phyloP scores from a whole-genome alignment of 2,113 vertebrate species.

The Cairina moschata region DNA sequence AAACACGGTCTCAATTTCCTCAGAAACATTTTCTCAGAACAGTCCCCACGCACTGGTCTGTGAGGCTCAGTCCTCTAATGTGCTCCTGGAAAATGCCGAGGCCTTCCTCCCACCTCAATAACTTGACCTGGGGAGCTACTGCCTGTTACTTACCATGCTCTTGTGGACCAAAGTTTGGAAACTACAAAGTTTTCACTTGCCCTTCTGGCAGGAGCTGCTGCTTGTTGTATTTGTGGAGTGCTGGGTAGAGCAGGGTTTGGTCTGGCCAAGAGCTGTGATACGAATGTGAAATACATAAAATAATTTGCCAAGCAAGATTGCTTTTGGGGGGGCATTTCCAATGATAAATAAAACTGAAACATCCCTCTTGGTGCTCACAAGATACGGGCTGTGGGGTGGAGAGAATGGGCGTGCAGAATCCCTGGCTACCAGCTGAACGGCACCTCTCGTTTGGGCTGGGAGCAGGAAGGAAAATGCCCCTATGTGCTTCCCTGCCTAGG shows the following conservation, averaged over 20 bases:
- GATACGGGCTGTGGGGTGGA: background rate
- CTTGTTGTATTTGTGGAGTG: background rate
- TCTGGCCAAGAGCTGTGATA: background rate
- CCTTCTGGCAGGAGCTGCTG: background rate
- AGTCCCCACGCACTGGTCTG: background rate
- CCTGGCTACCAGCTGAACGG: background rate
- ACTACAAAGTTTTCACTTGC: background rate
- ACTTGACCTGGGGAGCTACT: background rate
- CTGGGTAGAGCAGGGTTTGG: background rate
- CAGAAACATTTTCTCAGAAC: background rate
- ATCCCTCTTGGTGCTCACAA: background rate
- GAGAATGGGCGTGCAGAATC: background rate
- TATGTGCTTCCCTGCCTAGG: no score
- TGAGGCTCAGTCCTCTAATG: background rate
- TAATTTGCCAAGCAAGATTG: background rate
- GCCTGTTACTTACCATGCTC: accelerated
- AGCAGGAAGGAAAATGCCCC: background rate
- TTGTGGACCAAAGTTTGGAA: background rate
- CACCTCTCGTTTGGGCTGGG: background rate
- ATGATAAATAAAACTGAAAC: background rate
- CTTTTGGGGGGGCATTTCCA: background rate
- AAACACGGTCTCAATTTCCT: background rate
- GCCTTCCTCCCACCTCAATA: background rate
- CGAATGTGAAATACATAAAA: background rate
- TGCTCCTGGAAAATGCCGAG: background rate